Evolutionary conservation across 1,140 invertebrate genomes (phyloP), one percentile per base, ranked within the genome.

Genomic region (Hirudo medicinalis): DNA sequence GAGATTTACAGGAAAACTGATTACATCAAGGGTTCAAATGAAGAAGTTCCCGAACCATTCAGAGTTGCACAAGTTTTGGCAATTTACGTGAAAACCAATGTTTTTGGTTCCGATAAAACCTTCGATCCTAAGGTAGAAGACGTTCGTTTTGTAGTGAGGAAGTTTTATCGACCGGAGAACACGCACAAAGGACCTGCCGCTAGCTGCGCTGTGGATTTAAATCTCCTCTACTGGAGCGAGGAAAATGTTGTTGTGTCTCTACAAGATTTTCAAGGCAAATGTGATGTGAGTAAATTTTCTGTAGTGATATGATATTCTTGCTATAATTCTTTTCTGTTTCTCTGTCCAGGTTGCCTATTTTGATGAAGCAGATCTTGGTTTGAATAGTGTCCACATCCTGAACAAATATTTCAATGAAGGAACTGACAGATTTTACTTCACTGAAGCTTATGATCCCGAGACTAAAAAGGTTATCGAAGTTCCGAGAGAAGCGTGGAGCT

Each of bases 131-230:
- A 82, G 13, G 79, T 85, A 0, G 81, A 83, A 73, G 86, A 89
- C 73, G 86, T 90, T 54, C 86, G 84, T 74, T 79, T 91, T 3
- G 85, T 81, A 78, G 85, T 91, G 0, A 85, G 86, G 70, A 87
- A 89, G 75, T 84, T 91, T 77, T 91, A 89, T 76, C 85, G 90
- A 75, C 88, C 89, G 1, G 89, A 91, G 81, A 88, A 91, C 77
- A 91, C 89, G 11, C 85, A 85, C 68, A 86, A 84, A 74, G 84
- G 84, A 69, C 13, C 55, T 11, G 74, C 79, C 20, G 83, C 84
- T 1, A 76, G 74, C 6, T 82, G 87, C 72, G 85, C 88, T 71
- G 80, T 85, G 63, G 89, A 91, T 79, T 77, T 90, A 11, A 91
- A 91, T 78, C 79, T 88, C 57, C 77, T 91, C 0, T 92, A 88